These are phyloP conservation scores for Geophilus truncorum DNA, from an alignment of 2,888 invertebrate species.

Conservation along the genomic window DNA sequence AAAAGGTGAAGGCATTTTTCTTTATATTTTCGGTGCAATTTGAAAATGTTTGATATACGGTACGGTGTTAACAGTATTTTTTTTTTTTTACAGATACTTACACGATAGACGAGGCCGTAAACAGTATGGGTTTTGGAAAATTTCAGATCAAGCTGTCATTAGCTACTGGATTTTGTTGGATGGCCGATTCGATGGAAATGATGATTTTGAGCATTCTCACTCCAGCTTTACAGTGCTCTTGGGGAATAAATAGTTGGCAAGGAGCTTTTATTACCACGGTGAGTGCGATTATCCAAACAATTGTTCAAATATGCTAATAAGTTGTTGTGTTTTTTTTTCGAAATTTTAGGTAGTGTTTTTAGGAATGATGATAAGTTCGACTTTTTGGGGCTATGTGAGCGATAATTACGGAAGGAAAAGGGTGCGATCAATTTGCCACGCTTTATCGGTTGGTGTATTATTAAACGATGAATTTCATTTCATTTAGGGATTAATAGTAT, in stretches of 20 bases:
- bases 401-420: constrained; percentile 86
- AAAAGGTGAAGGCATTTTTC: too few relatives aligned
- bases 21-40: too few relatives aligned
- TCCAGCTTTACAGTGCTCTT: constrained; percentile 89
- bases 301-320: too few relatives aligned
- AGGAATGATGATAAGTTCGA: constrained; percentile 95
- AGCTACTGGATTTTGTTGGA: constrained; percentile 84
- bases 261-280: constrained; percentile 90
- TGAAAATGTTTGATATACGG: too few relatives aligned
- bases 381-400: constrained; percentile 92
- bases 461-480: constrained; percentile 18
- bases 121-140: constrained; percentile 80
- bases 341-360: constrained; percentile 73
- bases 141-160: constrained; percentile 82
- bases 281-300: constrained; percentile 8
- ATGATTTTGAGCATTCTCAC: constrained; percentile 89
- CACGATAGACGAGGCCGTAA: constrained; percentile 79
- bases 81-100: constrained; percentile 62
- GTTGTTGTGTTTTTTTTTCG: constrained; percentile 35
- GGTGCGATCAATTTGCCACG: constrained; percentile 52
- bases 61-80: too few relatives aligned
- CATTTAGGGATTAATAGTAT: constrained; percentile 75
- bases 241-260: constrained; percentile 84
- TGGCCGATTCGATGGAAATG: constrained; percentile 99
- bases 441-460: neutral